Base-by-base conservation (phyloP, 2,797 vertebrate genomes). In the Takifugu rubripes region DNA sequence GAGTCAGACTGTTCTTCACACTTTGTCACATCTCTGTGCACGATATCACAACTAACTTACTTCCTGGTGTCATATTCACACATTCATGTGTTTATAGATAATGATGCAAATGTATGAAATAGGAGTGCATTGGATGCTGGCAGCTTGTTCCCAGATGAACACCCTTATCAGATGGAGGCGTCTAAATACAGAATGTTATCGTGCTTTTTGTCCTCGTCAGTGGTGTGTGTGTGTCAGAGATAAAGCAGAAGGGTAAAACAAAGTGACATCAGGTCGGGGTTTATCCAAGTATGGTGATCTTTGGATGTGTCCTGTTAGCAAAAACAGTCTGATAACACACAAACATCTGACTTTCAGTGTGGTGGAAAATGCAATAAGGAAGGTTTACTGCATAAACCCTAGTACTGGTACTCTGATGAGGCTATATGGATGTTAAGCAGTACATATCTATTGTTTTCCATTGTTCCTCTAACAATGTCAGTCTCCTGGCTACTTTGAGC, bases 131-230 rank as follows among this genome's bases (percentile, higher is more conserved):
- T 2, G 26, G 49, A 8, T 52, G 17, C 43, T 27, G 52, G 51
- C 58, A 6, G 55, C 54, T 42, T 51, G 59, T 66, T 71, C 50
- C 66, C 78, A 74, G 78, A 78, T 77, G 66, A 56, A 61, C 16
- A 11, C n/a, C 9, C 52, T 31, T 62, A 74, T 78, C 72, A 68
- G 75, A 78, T 72, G 12, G 66, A 72, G 68, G 59, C 61, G 52
- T 66, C 74, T 26, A 33, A 44, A 66, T 74, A 71, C 51, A 46
- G 48, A n/a, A 61, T 72, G 64, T 72, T 83, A 84, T 86, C 79
- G 60, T n/a, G 59, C n/a, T 17, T 74, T 79, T 74, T 40, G 2
- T 40, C 3, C 36, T 33, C 46, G 27, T 68, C 46, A 43, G 57
- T 61, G 59, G 59, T 70, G 25, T 60, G 52, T 40, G 70, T 62